Evolutionary conservation across 2,888 invertebrate genomes (phyloP), one percentile per base, ranked within the genome.

Genomic region (Callimorpha dominula): DNA sequence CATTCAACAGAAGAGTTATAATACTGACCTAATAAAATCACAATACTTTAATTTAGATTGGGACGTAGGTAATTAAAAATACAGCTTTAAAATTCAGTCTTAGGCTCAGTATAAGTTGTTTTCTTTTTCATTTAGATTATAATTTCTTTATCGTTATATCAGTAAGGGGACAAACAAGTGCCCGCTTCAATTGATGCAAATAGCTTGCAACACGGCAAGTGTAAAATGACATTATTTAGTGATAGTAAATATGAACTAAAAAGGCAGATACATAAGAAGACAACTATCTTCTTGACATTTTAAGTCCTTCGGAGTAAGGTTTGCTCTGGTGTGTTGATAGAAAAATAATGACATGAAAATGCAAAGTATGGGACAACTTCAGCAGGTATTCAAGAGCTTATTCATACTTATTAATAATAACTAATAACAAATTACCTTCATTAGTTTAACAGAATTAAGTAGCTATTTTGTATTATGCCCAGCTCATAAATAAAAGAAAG

Each of bases 11-110:
- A 71, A 65, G 20, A 42, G 62, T 71, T 68, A 46, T 65, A 65
- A 57, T 65, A 71, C 54, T 71, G 65, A 71, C 65, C 65, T 46
- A 71, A 57, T 71, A 54, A 71, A 60, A 57, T 57, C 4, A 57
- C 31, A 60, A 31, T 31, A 20, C 60, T 31, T 68, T 60, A 68
- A 68, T 46, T 68, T 68, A 20, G 54, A 31, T 60, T 14, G 14
- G n/a, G 20, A 68, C 40, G 14, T 60, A 17, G 46, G 46, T 60
- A 49, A 43, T 60, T 57, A 57, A 20, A 52, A 42, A 17, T 54
- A 20, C 9, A 40, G 17, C 1, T 57, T n/a, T 0, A 12, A 31
- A 6, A 15, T 60, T 14, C 14, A 31, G 60, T 60, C 11, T 31
- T 7, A 60, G 31, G 31, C 5, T 60, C 6, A 4, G 14, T 60